Evolutionary conservation across 2,797 vertebrate species (phyloP), one percentile per base, ranked within the genome.

Genomic region (Paguma larvata): DNA sequence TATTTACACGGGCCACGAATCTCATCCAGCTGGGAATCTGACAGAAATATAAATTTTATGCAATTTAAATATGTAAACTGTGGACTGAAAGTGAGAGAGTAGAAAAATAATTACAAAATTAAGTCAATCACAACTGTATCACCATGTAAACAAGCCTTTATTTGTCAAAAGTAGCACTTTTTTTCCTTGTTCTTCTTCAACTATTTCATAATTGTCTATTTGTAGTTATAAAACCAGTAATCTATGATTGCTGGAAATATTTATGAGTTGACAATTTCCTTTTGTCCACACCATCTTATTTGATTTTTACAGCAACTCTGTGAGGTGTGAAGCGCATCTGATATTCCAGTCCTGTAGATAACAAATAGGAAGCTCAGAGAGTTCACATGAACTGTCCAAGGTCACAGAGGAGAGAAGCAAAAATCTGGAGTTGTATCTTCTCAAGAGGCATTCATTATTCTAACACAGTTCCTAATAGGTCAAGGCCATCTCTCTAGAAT

Each of bases 11-110:
- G 25, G 21, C 59, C 3, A 8, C 44, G 85, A 89, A 85, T 75
- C 32, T 86, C 51, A 67, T 1, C 30, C 4, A 80, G n/a, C 0
- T 65, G 34, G 23, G 56, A 91, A 75, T 94, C 44, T 85, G 73
- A 89, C 44, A 73, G 83, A 70, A 93, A 93, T 85, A 62, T 38
- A 48, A 95, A 95, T 89, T 93, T 73, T 62, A 46, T 70, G 7
- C 68, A 70, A 75, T 62, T 68, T 38, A 67, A 80, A 56, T 63
- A 93, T 62, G 41, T 38, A 62, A 91, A 96, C 72, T 84, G 16
- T 63, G 30, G 8, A 51, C 41, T n/a, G 25, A 88, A 92, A 93
- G 27, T 87, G 30, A 80, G 23, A 91, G 4, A 16, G 15, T 1
- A 79, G 44, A 15, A 79, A 95, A 53, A 91, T 73, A 62, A 79